Base-by-base conservation (phyloP, 2,888 invertebrate genomes). In the Siphlonurus alternatus region DNA sequence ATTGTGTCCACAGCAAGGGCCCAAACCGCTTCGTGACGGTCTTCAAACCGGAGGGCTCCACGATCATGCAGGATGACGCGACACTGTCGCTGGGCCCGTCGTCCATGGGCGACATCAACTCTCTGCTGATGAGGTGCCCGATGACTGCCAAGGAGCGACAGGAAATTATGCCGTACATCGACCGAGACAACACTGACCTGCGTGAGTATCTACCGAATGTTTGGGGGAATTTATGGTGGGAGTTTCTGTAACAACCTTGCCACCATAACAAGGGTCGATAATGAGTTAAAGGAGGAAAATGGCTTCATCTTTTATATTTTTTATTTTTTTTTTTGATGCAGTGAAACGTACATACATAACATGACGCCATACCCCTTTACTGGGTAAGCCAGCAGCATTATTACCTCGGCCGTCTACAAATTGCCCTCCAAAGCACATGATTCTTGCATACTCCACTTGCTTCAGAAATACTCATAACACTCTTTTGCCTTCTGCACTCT, bases 121-220 rank as follows among this genome's bases (percentile, higher is more conserved):
- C 79, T 69, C 73, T 88, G 54, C 77, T 86, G 61, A 82, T 83
- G 69, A 79, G 82, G 7, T 86, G 81, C 72, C 88, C 88, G 0
- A 78, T 89, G 59, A 85, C 85, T 2, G 81, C 79, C 66, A 81
- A 80, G 68, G 88, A 89, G 75, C 81, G 84, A 63, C 84, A 87
- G 70, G 88, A 88, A 67, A 75, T 88, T 25, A 78, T 83, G 66
- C 84, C 84, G 20, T 82, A 82, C 53, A 82, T 83, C 0, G 87
- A 88, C 71, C 81, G 85, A 69, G 84, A 85, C 69, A 74, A 38
- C 38, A 38, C 38, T 10, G 38, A 38, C 15, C 38, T 38, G 15
- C 38, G 38, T 38, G 15, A 10, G 38, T 38, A 83, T 61, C 78
- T 80, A 66, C 79, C 82, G 18, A 81, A 79, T 65, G 72, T 78